Conservation (phyloP, 2,888 invertebrate species). For the Rhaphigaster nebulosa region DNA sequence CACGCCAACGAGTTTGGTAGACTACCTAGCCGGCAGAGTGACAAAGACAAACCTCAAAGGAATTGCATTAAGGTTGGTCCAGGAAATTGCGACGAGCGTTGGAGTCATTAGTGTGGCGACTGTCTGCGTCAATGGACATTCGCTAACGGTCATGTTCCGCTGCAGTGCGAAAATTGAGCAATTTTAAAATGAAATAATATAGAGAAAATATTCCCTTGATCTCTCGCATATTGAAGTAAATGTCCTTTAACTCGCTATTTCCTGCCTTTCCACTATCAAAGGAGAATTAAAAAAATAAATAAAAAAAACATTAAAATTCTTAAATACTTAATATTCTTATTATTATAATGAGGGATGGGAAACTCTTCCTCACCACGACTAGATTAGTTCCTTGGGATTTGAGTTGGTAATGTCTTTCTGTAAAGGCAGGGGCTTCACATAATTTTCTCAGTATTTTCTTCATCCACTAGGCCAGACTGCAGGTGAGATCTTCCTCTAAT, state of each 20-base stretch:
- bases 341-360: too few relatives aligned
- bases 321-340: too few relatives aligned
- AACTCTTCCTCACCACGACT: too few relatives aligned
- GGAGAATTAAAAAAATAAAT: background rate
- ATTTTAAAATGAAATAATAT: background rate
- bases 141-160: background rate
- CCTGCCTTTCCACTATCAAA: background rate
- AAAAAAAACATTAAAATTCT: background rate
- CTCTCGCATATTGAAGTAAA: background rate
- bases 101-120: background rate
- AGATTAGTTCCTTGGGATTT: too few relatives aligned
- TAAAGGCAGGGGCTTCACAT: too few relatives aligned
- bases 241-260: background rate
- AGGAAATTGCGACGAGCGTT: constrained; percentile 8
- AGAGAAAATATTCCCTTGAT: constrained; percentile 4
- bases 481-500: too few relatives aligned
- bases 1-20: background rate
- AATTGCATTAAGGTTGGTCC: background rate
- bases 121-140: background rate
- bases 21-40: background rate
- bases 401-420: too few relatives aligned
- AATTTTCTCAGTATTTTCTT: too few relatives aligned
- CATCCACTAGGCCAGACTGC: too few relatives aligned
- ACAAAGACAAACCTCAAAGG: background rate
- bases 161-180: background rate